Percentiles rank a stretch among this genome's conserved stretches.
These are phyloP conservation scores for Stegophylla sp. DNA, from an alignment of 2,888 invertebrate genomes.

Conservation along the genomic window DNA sequence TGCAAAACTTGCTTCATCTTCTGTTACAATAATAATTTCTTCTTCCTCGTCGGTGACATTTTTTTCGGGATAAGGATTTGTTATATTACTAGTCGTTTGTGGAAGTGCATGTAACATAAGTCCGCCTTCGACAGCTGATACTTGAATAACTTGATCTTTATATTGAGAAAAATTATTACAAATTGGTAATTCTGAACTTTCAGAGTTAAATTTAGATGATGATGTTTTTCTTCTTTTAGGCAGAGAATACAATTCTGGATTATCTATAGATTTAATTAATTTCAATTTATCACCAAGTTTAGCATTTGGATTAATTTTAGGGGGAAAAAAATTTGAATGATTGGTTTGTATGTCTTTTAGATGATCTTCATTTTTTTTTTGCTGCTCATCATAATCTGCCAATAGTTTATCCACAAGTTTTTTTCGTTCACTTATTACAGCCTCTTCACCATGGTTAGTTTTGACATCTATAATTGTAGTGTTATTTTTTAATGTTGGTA, in stretches of 20 bases:
- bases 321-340: slow-evolving; percentile 31
- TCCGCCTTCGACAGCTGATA: slow-evolving; percentile 44
- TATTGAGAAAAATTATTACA: not conserved
- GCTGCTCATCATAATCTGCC: slow-evolving; percentile 46
- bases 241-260: not conserved
- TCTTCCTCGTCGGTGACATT: not conserved
- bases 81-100: not conserved
- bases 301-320: slow-evolving; percentile 43
- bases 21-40: slow-evolving; percentile 53
- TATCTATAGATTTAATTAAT: slow-evolving; percentile 40
- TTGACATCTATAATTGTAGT: not conserved
- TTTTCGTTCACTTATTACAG: slow-evolving; percentile 22
- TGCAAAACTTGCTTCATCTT: slow-evolving; percentile 43
- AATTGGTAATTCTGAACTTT: not conserved
- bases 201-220: not conserved
- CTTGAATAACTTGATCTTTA: slow-evolving; percentile 37
- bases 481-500: slow-evolving; percentile 4
- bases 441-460: not conserved
- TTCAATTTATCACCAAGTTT: slow-evolving; percentile 55
- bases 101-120: slow-evolving; percentile 51
- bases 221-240: slow-evolving; percentile 38
- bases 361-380: slow-evolving; percentile 31
- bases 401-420: slow-evolving; percentile 48
- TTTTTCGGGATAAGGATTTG: not conserved
- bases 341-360: not conserved